Base-by-base conservation (phyloP, 64 coral and sea anemone species). In the Cladopsammia gracilis region DNA sequence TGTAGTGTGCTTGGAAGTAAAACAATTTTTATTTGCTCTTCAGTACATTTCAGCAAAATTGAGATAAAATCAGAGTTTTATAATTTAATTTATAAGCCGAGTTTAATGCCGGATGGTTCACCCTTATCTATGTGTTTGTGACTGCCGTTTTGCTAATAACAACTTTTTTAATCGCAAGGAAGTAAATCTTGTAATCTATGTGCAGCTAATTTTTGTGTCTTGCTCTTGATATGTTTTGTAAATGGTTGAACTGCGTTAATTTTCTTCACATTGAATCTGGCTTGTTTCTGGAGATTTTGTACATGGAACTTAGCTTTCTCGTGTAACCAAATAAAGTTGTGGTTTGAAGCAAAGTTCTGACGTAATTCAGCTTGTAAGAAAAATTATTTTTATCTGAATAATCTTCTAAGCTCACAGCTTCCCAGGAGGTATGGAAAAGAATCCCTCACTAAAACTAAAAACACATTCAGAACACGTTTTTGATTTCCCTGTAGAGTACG, bases 301-400 rank as follows among this genome's bases (percentile, higher is more conserved):
- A 44, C 44, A 16, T 73, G 19, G 14, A 64, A 20, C 24, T 8
- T 8, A 70, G 67, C 24, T 73, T 23, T 15, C n/a, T 57, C 10
- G 20, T 10, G 3, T 25, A 78, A 23, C 51, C 11, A 78, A 78
- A 78, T 78, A 78, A 78, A 78, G 76, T 57, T 76, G 45, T 76
- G 14, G 23, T 54, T 57, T 58, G 6, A 78, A 26, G 20, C 12
- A 56, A 56, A 56, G 53, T 56, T 54, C 52, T 56, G 1, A 7
- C 53, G 1, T 10, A 3, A 54, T 10, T 56, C 6, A 56, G 12
- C 12, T 56, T 56, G 53, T 56, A 10, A 12, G 7, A 12, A 6
- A 56, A 56, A 56, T 56, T 3, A 11, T 56, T 56, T 56, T 56
- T 56, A 56, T 56, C 12, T 56, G 12, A 56, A 7, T 56, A 56